Conservation (phyloP, 2,888 invertebrate species). For the Prosapia bicincta region DNA sequence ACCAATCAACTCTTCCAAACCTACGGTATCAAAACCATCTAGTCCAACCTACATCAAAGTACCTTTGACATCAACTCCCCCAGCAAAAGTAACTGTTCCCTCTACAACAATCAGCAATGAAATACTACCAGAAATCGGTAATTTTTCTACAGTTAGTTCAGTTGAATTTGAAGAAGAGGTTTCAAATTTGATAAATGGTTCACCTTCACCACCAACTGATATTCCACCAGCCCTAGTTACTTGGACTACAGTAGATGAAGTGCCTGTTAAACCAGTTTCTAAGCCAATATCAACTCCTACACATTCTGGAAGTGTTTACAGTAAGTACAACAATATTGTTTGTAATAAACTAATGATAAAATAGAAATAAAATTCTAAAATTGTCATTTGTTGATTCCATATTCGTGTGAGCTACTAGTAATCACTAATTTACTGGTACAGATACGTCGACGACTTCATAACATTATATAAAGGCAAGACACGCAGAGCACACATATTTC, state of each 20-base stretch:
- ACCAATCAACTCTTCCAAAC: not conserved
- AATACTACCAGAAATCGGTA: not conserved
- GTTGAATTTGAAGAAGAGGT: slow-evolving; percentile 27
- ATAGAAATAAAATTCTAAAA: not conserved
- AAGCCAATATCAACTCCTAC: slow-evolving; percentile 10
- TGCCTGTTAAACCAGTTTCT: slow-evolving; percentile 33
- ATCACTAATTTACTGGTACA: too few species aligned
- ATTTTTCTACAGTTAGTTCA: slow-evolving; percentile 3
- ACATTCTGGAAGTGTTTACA: not conserved
- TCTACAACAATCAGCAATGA: slow-evolving; percentile 21
- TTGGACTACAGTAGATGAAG: slow-evolving; percentile 50
- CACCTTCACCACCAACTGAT: slow-evolving; percentile 41
- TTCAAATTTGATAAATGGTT: slow-evolving; percentile 26
- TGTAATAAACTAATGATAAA: not conserved
- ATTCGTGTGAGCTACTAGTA: too few species aligned
- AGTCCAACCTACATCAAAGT: slow-evolving; percentile 29
- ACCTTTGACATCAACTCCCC: slow-evolving; percentile 36
- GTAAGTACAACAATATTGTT: not conserved
- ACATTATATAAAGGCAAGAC: too few species aligned
- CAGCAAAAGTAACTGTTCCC: slow-evolving; percentile 29
- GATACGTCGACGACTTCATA: too few species aligned
- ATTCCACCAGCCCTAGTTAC: slow-evolving; percentile 48
- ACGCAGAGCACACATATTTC: too few species aligned
- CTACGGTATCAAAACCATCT: slow-evolving; percentile 8
- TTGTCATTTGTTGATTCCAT: too few species aligned